A percentile compares a stretch with the other conserved stretches of the same genome.
Evolutionary conservation across 2,888 invertebrate genomes (phyloP).

Genomic region (Schizaphis graminum): DNA sequence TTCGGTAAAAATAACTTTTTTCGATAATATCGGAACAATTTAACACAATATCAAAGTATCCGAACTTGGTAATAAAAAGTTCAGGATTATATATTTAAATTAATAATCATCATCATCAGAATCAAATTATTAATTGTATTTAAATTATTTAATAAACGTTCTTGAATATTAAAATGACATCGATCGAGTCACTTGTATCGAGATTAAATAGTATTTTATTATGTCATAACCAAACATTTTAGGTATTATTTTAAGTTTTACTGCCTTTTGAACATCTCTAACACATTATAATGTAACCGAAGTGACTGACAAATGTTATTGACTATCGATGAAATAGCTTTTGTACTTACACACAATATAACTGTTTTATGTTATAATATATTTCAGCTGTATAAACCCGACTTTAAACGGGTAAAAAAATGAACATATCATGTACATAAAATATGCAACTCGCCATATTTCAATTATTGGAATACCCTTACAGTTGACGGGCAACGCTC

Average conservation of each 20-base stretch:
- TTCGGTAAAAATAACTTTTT: no score
- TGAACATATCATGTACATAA: not conserved
- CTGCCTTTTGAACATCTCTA: not conserved
- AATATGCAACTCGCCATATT: not conserved
- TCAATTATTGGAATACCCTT: not conserved
- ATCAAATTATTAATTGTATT: not conserved
- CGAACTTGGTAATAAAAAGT: no score
- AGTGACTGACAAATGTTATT: not conserved
- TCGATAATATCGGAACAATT: no score
- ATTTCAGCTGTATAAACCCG: not conserved
- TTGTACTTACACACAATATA: not conserved
- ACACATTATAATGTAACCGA: not conserved
- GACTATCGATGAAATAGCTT: not conserved
- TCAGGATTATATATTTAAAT: no score
- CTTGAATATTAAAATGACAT: not conserved
- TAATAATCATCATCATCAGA: no score
- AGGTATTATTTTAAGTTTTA: not conserved
- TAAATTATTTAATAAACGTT: not conserved
- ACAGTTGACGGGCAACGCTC: not conserved
- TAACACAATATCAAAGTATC: not conserved
- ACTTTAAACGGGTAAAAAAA: not conserved
- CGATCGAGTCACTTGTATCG: not conserved
- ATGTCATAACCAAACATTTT: not conserved
- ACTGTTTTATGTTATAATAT: not conserved
- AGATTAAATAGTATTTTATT: not conserved